Evolutionary conservation across 1,140 invertebrate species (phyloP), one percentile per base, ranked within the genome.

Genomic region (Geopemphigus sp.): DNA sequence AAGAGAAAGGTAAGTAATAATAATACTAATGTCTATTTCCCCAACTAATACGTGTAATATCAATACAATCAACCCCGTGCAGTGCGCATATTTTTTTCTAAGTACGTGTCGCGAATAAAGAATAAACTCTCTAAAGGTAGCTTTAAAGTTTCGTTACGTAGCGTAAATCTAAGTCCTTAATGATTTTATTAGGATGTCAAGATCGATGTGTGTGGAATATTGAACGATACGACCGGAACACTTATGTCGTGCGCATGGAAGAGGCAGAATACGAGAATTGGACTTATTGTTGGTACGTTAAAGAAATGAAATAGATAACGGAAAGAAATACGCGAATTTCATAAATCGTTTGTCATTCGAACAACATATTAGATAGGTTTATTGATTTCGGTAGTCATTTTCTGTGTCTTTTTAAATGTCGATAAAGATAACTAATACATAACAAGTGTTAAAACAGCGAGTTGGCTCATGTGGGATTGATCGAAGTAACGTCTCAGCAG

Each of bases 181-280:
- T 39, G 5, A 63, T 63, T 57, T 26, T 45, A 47, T 56, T 72
- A 57, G 56, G 92, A 83, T 88, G 91, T 85, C 90, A 90, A 45
- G 4, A 90, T 83, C 85, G 85, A 68, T 8, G 91, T 94, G 54
- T 85, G 91, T 56, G 93, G 92, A 29, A 87, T 94, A 80, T 86
- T 94, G 54, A 94, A 94, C 84, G 93, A 94, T 82, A 93, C 93
- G 0, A 93, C 93, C 17, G 93, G 91, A 63, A 96, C 96, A 19
- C 88, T 98, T 64, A 97, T 98, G 95, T 96, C 96, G 1, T 98
- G 95, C 87, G 95, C 96, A 63, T 94, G 95, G 89, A 92, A 93
- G 84, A 93, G 96, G 83, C 90, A 88, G 81, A 89, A 92, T 83
- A 97, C 95, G 87, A 88, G 92, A 83, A 89, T 92, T 90, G 80